Base-by-base conservation (phyloP, 2,797 vertebrate species). In the Otolemur crassicaudatus region DNA sequence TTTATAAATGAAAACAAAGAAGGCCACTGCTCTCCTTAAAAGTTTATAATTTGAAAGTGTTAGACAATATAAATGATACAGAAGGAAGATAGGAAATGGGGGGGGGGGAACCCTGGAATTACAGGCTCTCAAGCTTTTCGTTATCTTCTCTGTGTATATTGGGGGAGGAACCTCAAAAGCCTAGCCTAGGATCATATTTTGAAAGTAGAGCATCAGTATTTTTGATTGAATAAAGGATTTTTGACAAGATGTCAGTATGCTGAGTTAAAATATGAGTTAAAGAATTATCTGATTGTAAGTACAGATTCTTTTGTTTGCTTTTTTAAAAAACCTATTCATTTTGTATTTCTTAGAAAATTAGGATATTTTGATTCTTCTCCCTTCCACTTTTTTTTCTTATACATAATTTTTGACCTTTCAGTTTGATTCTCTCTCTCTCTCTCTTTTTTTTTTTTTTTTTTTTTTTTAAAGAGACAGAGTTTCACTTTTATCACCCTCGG, bases 1-100 rank as follows among this genome's bases (percentile, higher is more conserved):
- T 84, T 80, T 67, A n/a, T 92, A 83, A 92, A 81, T 75, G 79
- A 93, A 85, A 82, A 93, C 3, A 23, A 82, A 63, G 61, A 93
- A 80, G 63, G 63, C 63, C 29, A 67, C 29, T 67, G 7, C 29
- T n/a, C 63, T 67, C 63, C 31, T n/a, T 83, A 56, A 53, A 49
- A n/a, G 23, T 63, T 60, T 70, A 5, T 80, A 72, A 87, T 40
- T 56, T 79, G 34, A 19, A 80, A 91, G 69, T 73, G 4, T 90
- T 88, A 43, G 27, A 79, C 76, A 86, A 86, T 56, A 9, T 81
- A 89, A 88, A 43, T 63, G 34, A 70, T 23, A 25, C 0, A 58
- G n/a, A 58, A 31, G 37, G 40, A 53, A 37, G 63, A 60, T 0
- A n/a, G 72, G 69, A 92, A 70, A 53, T 3, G 12, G 13, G 46